Evolutionary conservation across 2,888 invertebrate genomes (phyloP).

Genomic region (Lasioglossum leucozonium): DNA sequence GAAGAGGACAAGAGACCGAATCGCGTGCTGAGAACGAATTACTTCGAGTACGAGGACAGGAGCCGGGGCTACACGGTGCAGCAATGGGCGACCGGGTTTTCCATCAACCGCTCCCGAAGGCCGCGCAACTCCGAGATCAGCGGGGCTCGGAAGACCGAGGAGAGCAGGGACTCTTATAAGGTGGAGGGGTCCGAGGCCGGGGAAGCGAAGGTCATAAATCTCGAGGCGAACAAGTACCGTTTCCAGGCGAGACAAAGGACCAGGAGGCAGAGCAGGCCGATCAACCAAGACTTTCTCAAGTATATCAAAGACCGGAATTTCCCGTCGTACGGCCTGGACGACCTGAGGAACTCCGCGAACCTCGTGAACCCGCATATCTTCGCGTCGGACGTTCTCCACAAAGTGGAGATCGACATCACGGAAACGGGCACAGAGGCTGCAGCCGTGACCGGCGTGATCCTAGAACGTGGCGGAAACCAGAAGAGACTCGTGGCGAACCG

Average conservation of each 20-base stretch:
- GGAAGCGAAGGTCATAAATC: slow-evolving; percentile 41
- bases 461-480: slow-evolving; percentile 86
- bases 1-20: background rate
- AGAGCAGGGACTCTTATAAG: slow-evolving; percentile 12
- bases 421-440: slow-evolving; percentile 91
- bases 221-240: slow-evolving; percentile 62
- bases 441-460: slow-evolving; percentile 87
- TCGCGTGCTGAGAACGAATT: slow-evolving; percentile 49
- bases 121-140: background rate
- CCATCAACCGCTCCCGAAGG: slow-evolving; percentile 63
- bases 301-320: slow-evolving; percentile 66
- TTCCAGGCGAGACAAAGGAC: slow-evolving; percentile 63
- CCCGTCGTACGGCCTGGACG: slow-evolving; percentile 77
- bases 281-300: slow-evolving; percentile 73
- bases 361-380: slow-evolving; percentile 87
- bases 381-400: slow-evolving; percentile 88
- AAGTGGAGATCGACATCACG: slow-evolving; percentile 88
- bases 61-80: slow-evolving; percentile 71
- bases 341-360: slow-evolving; percentile 78
- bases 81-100: slow-evolving; percentile 78
- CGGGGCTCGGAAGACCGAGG: background rate
- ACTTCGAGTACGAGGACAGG: slow-evolving; percentile 75
- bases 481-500: slow-evolving; percentile 86
- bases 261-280: slow-evolving; percentile 70
- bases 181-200: background rate